Evolutionary conservation across 2,797 vertebrate species (phyloP), one percentile per base, ranked within the genome.

Genomic region (Lophius americanus): DNA sequence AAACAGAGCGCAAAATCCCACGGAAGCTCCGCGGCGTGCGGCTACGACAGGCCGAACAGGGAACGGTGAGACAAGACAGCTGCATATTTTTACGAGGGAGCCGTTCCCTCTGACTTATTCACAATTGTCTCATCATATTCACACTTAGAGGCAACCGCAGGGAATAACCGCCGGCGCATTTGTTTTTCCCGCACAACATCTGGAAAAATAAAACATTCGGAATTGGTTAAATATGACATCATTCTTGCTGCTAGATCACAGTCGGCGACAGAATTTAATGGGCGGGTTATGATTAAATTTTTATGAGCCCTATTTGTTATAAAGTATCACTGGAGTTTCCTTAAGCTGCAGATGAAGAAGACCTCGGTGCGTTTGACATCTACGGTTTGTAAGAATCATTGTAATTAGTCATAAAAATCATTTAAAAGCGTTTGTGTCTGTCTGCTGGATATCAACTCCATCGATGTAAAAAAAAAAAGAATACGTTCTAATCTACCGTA

Each of bases 1-100:
- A 91, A 91, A 86, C 86, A 88, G 88, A 91, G 88, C 86, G 79
- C 81, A 89, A 87, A 90, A 90, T 91, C 39, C 73, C 53, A 38
- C 65, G 71, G 87, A 85, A 75, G 76, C 60, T 81, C 71, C 1
- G 12, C 43, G 12, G 43, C 12, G 13, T 32, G 54, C 61, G 42
- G 73, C 65, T 64, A 58, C 64, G 55, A 59, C 48, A 58, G 72
- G 63, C 67, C 46, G 37, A 68, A 73, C 70, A 68, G 58, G 60
- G 57, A 70, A 76, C 60, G 44, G 51, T 23, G 73, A 77, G 67
- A 82, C 23, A 49, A 78, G 85, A 61, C 75, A 78, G 84, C 60
- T 73, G 80, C 73, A 76, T 70, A 42, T 57, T 76, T 76, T 82
- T 64, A 69, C 47, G 66, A 68, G 53, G 49, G 42, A 82, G 73